A percentile compares a stretch with the other conserved stretches of the same genome.
These are phyloP conservation scores for Anser cygnoides DNA, from an alignment of 2,113 vertebrate genomes.

Conservation along the genomic window DNA sequence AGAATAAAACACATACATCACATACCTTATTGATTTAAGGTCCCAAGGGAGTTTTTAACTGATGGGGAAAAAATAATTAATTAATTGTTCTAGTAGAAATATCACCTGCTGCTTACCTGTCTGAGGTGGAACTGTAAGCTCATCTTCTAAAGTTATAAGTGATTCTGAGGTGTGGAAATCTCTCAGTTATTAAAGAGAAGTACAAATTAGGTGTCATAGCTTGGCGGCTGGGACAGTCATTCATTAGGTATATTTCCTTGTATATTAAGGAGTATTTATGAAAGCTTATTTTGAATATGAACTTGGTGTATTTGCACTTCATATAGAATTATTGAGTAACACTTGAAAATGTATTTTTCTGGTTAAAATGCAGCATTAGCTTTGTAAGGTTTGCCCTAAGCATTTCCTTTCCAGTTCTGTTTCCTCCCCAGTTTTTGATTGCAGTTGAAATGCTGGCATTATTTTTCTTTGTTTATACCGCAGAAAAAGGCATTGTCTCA, in stretches of 20 bases:
- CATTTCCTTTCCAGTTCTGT: neutral
- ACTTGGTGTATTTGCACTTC: neutral
- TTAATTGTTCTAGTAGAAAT: neutral
- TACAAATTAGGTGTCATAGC: neutral
- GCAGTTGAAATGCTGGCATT: neutral
- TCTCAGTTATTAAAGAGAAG: neutral
- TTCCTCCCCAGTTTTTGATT: constrained; percentile 13
- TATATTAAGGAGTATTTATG: neutral
- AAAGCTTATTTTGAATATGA: neutral
- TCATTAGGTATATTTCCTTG: neutral
- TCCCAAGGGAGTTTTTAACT: neutral
- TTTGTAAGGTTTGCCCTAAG: neutral
- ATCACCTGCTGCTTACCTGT: neutral
- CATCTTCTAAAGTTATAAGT: neutral
- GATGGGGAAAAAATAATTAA: neutral
- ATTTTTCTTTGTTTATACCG: constrained; percentile 26
- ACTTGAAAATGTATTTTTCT: neutral
- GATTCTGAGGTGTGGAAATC: neutral
- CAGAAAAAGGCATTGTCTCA: constrained; percentile 34
- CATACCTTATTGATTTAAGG: constrained; percentile 51
- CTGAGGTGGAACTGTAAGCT: neutral
- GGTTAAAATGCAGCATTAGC: neutral
- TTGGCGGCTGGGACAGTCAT: neutral
- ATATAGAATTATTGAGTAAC: neutral
- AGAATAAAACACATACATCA: constrained; percentile 30